Evolutionary conservation across 2,113 vertebrate species (phyloP), one percentile per base, ranked within the genome.

Genomic region (Grammomys surdaster): DNA sequence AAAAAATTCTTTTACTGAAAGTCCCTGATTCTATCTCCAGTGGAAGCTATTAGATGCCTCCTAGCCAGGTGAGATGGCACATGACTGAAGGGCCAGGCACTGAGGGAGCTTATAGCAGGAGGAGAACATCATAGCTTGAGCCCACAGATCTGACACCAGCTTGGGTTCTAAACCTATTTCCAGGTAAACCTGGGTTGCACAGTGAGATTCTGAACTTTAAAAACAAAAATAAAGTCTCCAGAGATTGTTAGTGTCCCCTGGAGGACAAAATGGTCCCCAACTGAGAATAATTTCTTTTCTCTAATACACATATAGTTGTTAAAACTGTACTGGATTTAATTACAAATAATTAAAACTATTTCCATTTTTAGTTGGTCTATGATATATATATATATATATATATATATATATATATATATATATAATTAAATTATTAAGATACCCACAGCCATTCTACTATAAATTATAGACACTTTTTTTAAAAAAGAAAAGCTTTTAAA

Each of bases 401-500:
- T 73, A 13, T 85, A 36, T 48, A 13, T n/a, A 17, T 51, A 54
- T 60, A 1, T 33, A 16, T 56, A 16, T 60, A 11, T 7, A 19
- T 89, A n/a, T 43, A 72, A 82, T 90, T 63, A 85, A 80, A 90
- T 46, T 86, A 82, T 77, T 89, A 80, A 96, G 95, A 91, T 43
- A 82, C 2, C 22, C 43, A 88, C 0, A 63, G 20, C 1, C 16
- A 72, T n/a, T 67, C 14, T 22, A 95, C 43, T 78, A 89, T 76
- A 87, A 72, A 84, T 70, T 76, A 88, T 11, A 72, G n/a, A 14
- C 48, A 69, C 1, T 65, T 67, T 48, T 26, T 67, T 26, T 51
- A 7, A 7, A 86, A 70, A 89, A 75, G 54, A 91, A 7, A 84
- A 67, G 33, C 65, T 97, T 91, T 89, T 51, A 10, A 77, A 70